Percentiles rank a stretch among this genome's conserved stretches.
Conservation (phyloP, 2,888 invertebrate species). For the Lysandra coridon region DNA sequence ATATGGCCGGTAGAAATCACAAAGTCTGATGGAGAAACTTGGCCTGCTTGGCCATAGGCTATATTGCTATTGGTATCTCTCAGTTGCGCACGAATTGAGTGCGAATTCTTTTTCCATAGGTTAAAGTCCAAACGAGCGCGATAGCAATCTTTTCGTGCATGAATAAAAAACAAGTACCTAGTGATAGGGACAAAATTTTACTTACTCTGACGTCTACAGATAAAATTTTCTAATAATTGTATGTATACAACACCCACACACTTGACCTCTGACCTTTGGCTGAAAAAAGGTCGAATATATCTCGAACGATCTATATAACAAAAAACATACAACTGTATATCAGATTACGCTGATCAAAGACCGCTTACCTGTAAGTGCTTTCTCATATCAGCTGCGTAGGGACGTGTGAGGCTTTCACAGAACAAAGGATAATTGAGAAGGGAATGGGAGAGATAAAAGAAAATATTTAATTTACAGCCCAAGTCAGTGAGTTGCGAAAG, state of each 20-base stretch:
- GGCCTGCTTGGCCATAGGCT: no score
- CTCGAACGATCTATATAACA: neutral
- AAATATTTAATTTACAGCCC: neutral
- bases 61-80: no score
- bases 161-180: no score
- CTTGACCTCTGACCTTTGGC: neutral
- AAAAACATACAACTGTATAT: neutral
- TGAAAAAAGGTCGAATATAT: neutral
- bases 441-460: neutral
- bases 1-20: no score
- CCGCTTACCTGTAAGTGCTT: slow-evolving; percentile 9
- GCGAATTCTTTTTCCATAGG: no score
- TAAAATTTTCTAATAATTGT: no score
- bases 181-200: no score
- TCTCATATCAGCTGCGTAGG: neutral
- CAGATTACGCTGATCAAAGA: slow-evolving; percentile 11
- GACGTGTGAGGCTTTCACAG: slow-evolving; percentile 7
- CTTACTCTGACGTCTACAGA: no score
- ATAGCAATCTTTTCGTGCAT: no score
- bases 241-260: neutral
- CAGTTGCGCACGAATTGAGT: no score
- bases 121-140: no score
- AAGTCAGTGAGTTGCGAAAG: neutral
- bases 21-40: no score
- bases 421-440: slow-evolving; percentile 18